Conservation (phyloP, 2,113 vertebrate species). For the Syngnathus typhle region DNA sequence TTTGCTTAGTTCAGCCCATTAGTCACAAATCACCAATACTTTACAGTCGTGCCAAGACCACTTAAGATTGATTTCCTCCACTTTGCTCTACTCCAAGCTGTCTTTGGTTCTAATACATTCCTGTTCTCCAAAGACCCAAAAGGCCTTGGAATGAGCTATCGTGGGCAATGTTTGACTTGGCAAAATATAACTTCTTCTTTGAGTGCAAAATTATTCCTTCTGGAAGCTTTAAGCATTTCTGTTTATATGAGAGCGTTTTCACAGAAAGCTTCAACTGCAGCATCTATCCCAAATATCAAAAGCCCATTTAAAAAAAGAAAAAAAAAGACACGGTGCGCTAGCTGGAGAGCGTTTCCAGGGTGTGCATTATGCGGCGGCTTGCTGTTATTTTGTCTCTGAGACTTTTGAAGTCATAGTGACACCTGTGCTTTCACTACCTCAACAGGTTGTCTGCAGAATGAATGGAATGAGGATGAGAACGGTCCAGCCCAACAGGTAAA, state of each 20-base stretch:
- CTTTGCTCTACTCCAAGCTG: conserved; percentile 3
- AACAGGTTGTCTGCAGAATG: neutral
- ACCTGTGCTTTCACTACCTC: neutral
- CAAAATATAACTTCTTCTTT: conserved; percentile 10
- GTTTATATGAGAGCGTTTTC: neutral
- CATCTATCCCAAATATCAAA: neutral
- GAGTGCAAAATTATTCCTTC: neutral
- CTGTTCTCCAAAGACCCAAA: conserved; percentile 8
- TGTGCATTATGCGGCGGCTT: neutral
- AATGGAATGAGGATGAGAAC: neutral
- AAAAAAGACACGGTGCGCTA: neutral
- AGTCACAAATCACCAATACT: conserved; percentile 11
- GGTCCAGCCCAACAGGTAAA: neutral
- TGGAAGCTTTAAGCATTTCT: neutral
- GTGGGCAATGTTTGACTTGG: conserved; percentile 12
- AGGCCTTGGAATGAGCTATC: conserved; percentile 1
- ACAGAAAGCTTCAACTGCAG: neutral
- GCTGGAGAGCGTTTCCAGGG: neutral
- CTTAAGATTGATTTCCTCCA: neutral
- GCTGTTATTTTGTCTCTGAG: neutral
- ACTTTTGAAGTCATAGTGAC: neutral
- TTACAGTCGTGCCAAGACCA: conserved; percentile 5
- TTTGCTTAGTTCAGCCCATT: conserved; percentile 12
- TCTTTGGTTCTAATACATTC: conserved; percentile 7
- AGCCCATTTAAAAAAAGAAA: neutral